A percentile compares a stretch with the other conserved stretches of the same genome.
These are phyloP conservation scores for Caenorhabditis remanei DNA, from an alignment of 1,140 invertebrate genomes.

Conservation along the genomic window DNA sequence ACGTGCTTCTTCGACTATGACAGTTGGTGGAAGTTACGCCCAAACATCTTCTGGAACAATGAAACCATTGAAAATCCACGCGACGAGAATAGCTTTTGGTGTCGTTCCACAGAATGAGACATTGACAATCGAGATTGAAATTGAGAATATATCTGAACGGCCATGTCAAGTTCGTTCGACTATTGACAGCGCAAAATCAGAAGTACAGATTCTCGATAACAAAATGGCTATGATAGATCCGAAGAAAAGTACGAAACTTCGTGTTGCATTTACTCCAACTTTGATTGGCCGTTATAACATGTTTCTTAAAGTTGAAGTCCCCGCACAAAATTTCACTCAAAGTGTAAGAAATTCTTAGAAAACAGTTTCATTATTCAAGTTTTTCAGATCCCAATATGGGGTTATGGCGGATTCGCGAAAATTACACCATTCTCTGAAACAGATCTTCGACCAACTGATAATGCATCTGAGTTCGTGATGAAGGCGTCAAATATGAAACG, in stretches of 20 bases:
- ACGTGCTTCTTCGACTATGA: slow-evolving; percentile 12
- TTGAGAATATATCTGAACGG: slow-evolving; percentile 10
- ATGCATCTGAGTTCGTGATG: slow-evolving; percentile 20
- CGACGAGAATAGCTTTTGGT: neutral
- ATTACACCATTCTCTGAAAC: neutral
- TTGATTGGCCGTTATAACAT: neutral
- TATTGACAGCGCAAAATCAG: neutral
- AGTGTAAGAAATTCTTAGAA: neutral
- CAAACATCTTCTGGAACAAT: neutral
- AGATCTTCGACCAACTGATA: neutral
- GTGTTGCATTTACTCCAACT: neutral
- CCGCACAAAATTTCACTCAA: neutral
- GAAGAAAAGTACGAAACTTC: slow-evolving; percentile 17
- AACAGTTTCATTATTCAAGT: too few relatives aligned
- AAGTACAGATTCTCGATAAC: neutral
- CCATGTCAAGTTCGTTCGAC: neutral
- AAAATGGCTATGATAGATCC: neutral
- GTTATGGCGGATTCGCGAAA: neutral
- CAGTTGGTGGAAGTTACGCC: neutral
- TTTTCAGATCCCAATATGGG: slow-evolving; percentile 25
- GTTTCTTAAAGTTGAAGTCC: neutral
- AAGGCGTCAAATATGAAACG: neutral
- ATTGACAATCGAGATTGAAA: neutral
- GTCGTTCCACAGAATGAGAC: neutral
- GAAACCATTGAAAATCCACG: neutral